Conservation (phyloP, 1,140 invertebrate species). For the Pogonus chalceus region DNA sequence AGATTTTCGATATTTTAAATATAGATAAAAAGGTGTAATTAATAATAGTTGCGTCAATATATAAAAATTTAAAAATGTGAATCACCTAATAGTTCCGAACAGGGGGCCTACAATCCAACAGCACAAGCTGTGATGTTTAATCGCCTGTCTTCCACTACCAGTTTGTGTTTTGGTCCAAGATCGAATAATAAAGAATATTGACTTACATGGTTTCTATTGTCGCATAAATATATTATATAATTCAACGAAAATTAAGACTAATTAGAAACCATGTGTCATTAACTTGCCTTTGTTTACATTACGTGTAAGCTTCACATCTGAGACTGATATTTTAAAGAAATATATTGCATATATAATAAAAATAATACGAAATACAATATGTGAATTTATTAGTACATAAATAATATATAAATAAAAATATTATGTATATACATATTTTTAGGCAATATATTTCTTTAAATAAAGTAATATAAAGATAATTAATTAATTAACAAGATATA, state of each 20-base stretch:
- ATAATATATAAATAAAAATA: not conserved
- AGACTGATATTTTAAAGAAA: not conserved
- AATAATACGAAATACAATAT: not conserved
- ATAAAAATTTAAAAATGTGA: too few relatives aligned
- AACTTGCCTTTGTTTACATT: not conserved
- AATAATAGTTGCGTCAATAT: too few relatives aligned
- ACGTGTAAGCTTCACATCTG: not conserved
- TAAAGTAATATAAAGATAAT: too few relatives aligned
- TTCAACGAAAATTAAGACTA: not conserved
- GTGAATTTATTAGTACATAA: not conserved
- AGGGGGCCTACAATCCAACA: slow-evolving; percentile 5
- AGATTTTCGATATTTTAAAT: too few relatives aligned
- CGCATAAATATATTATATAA: not conserved
- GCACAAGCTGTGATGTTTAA: not conserved
- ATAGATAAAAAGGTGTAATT: too few relatives aligned
- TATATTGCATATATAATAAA: not conserved
- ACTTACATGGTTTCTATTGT: not conserved
- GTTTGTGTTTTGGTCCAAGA: not conserved
- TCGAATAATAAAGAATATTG: not conserved
- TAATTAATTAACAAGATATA: too few relatives aligned
- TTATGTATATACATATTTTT: too few relatives aligned
- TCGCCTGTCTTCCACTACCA: not conserved
- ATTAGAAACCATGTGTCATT: not conserved
- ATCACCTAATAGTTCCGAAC: not conserved
- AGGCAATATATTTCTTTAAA: too few relatives aligned